These are phyloP conservation scores for Sclerurus mexicanus DNA, from an alignment of 2,113 vertebrate species.

Conservation along the genomic window DNA sequence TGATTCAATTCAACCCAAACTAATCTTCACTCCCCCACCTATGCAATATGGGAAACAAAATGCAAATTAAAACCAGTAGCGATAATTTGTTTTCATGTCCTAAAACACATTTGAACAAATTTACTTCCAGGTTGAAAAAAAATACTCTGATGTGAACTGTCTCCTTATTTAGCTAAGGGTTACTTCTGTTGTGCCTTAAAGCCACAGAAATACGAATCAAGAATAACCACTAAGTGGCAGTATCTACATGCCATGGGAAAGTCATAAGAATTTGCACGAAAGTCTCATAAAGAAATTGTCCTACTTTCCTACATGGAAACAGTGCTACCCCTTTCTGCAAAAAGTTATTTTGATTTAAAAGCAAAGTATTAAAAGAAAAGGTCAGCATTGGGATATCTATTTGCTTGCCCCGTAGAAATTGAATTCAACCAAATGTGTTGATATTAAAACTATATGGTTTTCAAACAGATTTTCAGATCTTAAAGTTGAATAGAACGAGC, in stretches of 20 bases:
- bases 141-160: background rate
- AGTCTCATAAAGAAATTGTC: background rate
- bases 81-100: background rate
- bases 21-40: background rate
- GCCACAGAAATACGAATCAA: background rate
- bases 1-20: background rate
- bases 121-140: background rate
- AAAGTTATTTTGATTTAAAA: background rate
- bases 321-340: background rate
- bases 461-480: background rate
- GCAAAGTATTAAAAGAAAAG: background rate
- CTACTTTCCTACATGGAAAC: background rate
- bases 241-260: background rate
- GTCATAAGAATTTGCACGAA: background rate
- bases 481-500: background rate
- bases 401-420: background rate
- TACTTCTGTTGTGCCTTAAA: background rate
- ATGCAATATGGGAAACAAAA: accelerated
- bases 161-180: background rate
- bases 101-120: background rate
- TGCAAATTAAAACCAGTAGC: background rate
- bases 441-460: background rate
- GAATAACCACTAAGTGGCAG: constrained; percentile 57
- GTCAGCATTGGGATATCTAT: background rate
- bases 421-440: background rate